A percentile compares a stretch with the other conserved stretches of the same genome.
phyloP scores from a whole-genome alignment of 2,113 vertebrate species.

The Thalassoma bifasciatum region DNA sequence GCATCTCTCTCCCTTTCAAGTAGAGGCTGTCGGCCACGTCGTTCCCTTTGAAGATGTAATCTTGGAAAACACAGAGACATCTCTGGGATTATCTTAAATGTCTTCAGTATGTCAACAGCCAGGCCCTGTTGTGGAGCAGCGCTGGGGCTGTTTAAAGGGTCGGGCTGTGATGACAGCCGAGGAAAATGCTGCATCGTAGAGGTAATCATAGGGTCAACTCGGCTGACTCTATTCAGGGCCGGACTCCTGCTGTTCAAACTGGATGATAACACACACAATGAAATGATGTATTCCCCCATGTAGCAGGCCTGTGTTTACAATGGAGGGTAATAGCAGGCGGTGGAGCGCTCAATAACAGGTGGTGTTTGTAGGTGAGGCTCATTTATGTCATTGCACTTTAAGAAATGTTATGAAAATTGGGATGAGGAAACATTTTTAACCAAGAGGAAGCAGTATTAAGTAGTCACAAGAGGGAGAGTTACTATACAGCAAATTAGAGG shows the following conservation, averaged over 20 bases:
- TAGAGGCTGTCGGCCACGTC: slow-evolving; percentile 67
- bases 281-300: slow-evolving; percentile 61
- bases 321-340: slow-evolving; percentile 51
- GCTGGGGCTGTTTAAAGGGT: slow-evolving; percentile 67
- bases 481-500: slow-evolving; percentile 64
- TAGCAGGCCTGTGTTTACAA: slow-evolving; percentile 59
- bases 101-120: slow-evolving; percentile 81
- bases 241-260: slow-evolving; percentile 60
- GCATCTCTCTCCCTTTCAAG: slow-evolving; percentile 76
- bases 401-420: slow-evolving; percentile 43
- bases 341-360: slow-evolving; percentile 47
- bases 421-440: slow-evolving; percentile 38
- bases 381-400: slow-evolving; percentile 51
- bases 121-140: slow-evolving; percentile 55
- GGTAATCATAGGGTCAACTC: slow-evolving; percentile 73
- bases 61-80: slow-evolving; percentile 81
- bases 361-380: slow-evolving; percentile 52
- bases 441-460: slow-evolving; percentile 32
- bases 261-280: slow-evolving; percentile 66
- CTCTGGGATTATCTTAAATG: slow-evolving; percentile 82
- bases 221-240: slow-evolving; percentile 55
- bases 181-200: slow-evolving; percentile 65
- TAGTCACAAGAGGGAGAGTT: slow-evolving; percentile 55
- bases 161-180: slow-evolving; percentile 68
- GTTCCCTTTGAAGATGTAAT: slow-evolving; percentile 81